Percentiles rank a stretch among this genome's conserved stretches.
These are phyloP conservation scores for Mesocricetus auratus DNA, from an alignment of 2,113 vertebrate genomes.

Conservation along the genomic window DNA sequence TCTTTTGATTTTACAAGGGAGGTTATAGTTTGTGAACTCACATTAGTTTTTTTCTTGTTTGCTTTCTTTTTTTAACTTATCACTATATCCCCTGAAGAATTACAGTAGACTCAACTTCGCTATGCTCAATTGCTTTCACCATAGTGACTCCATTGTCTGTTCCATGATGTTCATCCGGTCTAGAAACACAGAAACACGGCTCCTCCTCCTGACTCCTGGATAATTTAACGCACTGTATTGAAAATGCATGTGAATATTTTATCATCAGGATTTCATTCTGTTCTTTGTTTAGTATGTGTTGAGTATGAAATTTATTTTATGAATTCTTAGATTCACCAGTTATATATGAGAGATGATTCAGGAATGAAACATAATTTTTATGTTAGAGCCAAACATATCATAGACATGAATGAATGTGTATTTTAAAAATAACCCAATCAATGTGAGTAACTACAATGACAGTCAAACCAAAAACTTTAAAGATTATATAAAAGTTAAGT, in stretches of 20 bases:
- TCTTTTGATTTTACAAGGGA: neutral
- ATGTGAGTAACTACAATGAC: neutral
- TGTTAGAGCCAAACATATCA: neutral
- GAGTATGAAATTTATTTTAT: neutral
- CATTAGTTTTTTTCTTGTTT: neutral
- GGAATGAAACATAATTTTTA: neutral
- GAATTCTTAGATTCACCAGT: neutral
- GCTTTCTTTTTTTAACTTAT: neutral
- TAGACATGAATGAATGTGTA: neutral
- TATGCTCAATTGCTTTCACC: neutral
- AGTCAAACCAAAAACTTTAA: constrained; percentile 2
- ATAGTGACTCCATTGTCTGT: neutral
- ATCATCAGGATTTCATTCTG: neutral
- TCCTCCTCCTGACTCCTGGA: neutral
- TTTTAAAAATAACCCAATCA: neutral
- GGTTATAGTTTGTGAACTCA: neutral
- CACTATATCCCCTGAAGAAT: neutral
- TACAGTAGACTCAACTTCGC: neutral
- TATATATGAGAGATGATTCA: neutral
- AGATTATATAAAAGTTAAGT: neutral
- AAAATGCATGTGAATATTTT: neutral
- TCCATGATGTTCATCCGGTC: neutral
- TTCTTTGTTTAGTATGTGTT: neutral
- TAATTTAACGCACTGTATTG: neutral
- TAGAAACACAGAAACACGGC: neutral